These are phyloP conservation scores for Thrips palmi DNA, from an alignment of 1,140 invertebrate species.

Conservation along the genomic window DNA sequence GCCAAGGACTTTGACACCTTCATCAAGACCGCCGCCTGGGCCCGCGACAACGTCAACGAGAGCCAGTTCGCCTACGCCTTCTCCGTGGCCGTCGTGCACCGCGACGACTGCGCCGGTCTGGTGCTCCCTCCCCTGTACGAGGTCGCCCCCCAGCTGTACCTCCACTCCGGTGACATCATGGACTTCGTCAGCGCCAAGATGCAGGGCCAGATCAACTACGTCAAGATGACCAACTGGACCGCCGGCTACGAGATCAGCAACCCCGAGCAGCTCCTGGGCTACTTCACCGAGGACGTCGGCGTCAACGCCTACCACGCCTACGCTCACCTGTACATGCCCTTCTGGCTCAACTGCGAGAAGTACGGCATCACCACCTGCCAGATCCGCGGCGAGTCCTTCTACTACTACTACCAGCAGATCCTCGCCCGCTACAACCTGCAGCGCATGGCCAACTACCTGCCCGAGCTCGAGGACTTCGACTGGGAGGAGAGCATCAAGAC, in stretches of 20 bases:
- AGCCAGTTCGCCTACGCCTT: slow-evolving; percentile 41
- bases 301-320: slow-evolving; percentile 52
- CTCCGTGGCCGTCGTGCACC: slow-evolving; percentile 35
- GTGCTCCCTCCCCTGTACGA: slow-evolving; percentile 44
- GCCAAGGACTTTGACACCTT: slow-evolving; percentile 31
- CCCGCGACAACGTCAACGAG: slow-evolving; percentile 38
- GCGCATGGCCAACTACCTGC: slow-evolving; percentile 38
- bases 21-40: slow-evolving; percentile 34
- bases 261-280: slow-evolving; percentile 38
- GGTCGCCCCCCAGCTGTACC: slow-evolving; percentile 41
- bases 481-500: slow-evolving; percentile 26
- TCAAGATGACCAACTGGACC: too few species aligned
- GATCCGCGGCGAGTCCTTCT: slow-evolving; percentile 40
- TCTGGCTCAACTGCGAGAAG: slow-evolving; percentile 34
- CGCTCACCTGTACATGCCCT: slow-evolving; percentile 38
- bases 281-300: slow-evolving; percentile 54
- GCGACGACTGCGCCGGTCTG: slow-evolving; percentile 36
- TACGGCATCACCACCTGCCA: slow-evolving; percentile 20
- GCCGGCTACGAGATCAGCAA: too few species aligned
- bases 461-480: slow-evolving; percentile 34
- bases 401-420: slow-evolving; percentile 37
- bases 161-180: slow-evolving; percentile 35
- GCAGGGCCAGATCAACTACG: slow-evolving; percentile 28
- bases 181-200: slow-evolving; percentile 37
- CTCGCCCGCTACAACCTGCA: slow-evolving; percentile 46